A percentile compares a stretch with the other conserved stretches of the same genome.
Evolutionary conservation across 2,797 vertebrate species (phyloP).

Genomic region (Tenualosa ilisha): DNA sequence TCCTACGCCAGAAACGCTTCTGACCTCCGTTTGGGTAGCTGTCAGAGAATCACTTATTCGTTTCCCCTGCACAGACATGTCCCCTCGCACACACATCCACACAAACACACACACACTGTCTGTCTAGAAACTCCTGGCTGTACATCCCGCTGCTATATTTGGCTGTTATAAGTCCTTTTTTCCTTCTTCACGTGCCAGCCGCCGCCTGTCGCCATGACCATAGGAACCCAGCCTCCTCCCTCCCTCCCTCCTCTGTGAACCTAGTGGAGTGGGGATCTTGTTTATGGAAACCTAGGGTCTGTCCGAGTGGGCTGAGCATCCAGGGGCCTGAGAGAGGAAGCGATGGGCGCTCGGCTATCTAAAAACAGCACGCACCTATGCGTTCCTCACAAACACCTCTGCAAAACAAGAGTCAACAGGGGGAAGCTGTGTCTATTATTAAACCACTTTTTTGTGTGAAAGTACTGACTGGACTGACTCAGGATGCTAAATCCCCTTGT

Average conservation of each 20-base stretch:
- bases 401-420: background rate
- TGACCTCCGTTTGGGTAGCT: slow-evolving; percentile 50
- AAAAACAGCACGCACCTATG: slow-evolving; percentile 14
- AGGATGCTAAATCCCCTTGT: background rate
- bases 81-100: background rate
- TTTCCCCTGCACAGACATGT: slow-evolving; percentile 63
- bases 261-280: background rate
- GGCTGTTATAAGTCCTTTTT: background rate
- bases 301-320: background rate
- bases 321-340: slow-evolving; percentile 2
- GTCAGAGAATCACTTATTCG: slow-evolving; percentile 51
- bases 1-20: slow-evolving; percentile 55
- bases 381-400: background rate
- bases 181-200: background rate
- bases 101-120: background rate
- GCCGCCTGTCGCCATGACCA: background rate
- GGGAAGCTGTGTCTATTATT: slow-evolving; percentile 6
- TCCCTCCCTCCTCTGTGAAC: background rate
- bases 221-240: background rate
- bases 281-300: background rate
- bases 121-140: background rate
- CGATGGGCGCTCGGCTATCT: background rate
- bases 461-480: slow-evolving; percentile 24
- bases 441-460: slow-evolving; percentile 24
- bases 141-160: background rate